Percentiles rank a stretch among this genome's conserved stretches.
Conservation (phyloP, 2,888 invertebrate genomes). For the Thalpophila matura region DNA sequence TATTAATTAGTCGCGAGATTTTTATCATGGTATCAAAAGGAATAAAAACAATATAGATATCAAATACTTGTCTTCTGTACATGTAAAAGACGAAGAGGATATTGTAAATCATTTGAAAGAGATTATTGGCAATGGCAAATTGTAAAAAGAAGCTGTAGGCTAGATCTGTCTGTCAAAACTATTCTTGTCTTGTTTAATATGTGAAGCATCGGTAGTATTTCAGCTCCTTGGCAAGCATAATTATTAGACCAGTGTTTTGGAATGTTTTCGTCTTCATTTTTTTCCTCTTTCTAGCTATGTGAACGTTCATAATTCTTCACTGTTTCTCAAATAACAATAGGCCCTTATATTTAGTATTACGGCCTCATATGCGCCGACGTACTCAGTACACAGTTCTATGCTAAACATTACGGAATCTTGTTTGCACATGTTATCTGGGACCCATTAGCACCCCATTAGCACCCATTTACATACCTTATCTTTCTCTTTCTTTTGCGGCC, state of each 20-base stretch:
- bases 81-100: neutral
- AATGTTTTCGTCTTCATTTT: neutral
- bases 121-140: too few relatives aligned
- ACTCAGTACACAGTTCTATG: constrained; percentile 40
- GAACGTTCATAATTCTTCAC: neutral
- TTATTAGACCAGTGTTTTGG: neutral
- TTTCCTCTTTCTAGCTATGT: neutral
- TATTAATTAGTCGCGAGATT: constrained; percentile 39
- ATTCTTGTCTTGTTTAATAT: neutral
- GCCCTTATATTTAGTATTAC: constrained; percentile 9
- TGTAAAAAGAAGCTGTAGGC: too few relatives aligned
- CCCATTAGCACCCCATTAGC: constrained; percentile 74
- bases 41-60: constrained; percentile 19
- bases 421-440: constrained; percentile 69
- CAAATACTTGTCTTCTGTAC: neutral
- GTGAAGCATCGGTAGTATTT: too few relatives aligned
- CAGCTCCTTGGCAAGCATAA: neutral
- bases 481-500: constrained; percentile 54
- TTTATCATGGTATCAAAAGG: constrained; percentile 5
- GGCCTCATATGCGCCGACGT: neutral
- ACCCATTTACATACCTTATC: constrained; percentile 66
- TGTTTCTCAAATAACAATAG: constrained; percentile 12
- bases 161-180: neutral
- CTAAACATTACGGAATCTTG: constrained; percentile 64
- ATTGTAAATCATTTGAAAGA: neutral